These are phyloP conservation scores for Marisa cornuarietis DNA, from an alignment of 1,140 invertebrate species.

Conservation along the genomic window DNA sequence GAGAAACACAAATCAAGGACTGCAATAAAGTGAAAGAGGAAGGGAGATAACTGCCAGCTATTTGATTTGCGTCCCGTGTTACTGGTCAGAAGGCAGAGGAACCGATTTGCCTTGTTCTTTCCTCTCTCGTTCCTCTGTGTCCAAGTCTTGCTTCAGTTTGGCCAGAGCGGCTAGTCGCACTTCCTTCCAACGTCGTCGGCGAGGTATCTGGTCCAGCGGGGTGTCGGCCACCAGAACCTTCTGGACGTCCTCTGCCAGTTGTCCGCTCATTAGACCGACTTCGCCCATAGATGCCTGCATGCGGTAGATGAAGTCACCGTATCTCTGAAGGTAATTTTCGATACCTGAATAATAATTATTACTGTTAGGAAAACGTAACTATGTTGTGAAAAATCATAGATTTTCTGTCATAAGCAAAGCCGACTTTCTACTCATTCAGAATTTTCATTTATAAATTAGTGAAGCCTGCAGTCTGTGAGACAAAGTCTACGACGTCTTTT, in stretches of 20 bases:
- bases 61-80: too few relatives aligned
- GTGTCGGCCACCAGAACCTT: constrained; percentile 25
- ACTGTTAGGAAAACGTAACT: constrained; percentile 3
- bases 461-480: too few relatives aligned
- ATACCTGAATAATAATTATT: constrained; percentile 68
- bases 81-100: not conserved
- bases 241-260: constrained; percentile 37
- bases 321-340: constrained; percentile 77
- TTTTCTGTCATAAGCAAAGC: too few relatives aligned
- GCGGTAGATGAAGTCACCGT: constrained; percentile 62
- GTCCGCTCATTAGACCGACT: constrained; percentile 36
- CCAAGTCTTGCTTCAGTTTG: constrained; percentile 78
- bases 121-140: constrained; percentile 61
- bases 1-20: too few relatives aligned
- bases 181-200: constrained; percentile 82
- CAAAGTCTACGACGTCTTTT: too few relatives aligned
- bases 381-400: too few relatives aligned
- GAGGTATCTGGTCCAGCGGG: constrained; percentile 72
- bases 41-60: too few relatives aligned
- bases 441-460: too few relatives aligned
- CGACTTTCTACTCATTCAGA: too few relatives aligned
- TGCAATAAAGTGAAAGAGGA: too few relatives aligned
- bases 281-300: constrained; percentile 37
- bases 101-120: not conserved
- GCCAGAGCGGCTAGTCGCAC: constrained; percentile 82